A percentile compares a stretch with the other conserved stretches of the same genome.
phyloP scores from a whole-genome alignment of 2,113 vertebrate genomes.

The Nyctereutes procyonoides region DNA sequence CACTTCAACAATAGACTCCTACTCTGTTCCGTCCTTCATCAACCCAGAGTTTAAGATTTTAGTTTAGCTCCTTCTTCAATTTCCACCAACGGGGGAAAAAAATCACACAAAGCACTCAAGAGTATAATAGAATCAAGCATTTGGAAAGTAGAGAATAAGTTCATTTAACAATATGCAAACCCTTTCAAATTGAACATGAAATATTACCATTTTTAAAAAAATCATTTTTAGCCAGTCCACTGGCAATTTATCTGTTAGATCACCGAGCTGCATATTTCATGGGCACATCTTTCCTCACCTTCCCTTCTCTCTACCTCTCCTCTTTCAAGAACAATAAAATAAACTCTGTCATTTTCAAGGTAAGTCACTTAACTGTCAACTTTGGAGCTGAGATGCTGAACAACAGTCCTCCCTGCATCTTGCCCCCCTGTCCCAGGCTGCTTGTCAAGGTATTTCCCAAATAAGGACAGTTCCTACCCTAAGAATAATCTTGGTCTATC shows the following conservation, averaged over 20 bases:
- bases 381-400: background rate
- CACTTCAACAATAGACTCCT: background rate
- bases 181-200: constrained; percentile 41
- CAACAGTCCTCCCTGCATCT: background rate
- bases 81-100: background rate
- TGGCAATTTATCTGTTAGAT: background rate
- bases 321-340: constrained; percentile 6
- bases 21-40: background rate
- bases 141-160: background rate
- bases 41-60: constrained; percentile 1
- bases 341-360: background rate
- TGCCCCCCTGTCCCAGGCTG: background rate
- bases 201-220: background rate
- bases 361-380: background rate
- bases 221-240: background rate
- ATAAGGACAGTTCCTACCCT: background rate
- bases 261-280: background rate
- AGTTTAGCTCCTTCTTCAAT: constrained; percentile 26
- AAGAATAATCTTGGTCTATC: background rate
- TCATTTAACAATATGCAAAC: constrained; percentile 15
- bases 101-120: background rate
- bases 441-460: background rate
- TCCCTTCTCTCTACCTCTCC: background rate
- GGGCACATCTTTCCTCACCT: background rate
- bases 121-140: constrained; percentile 25